Conservation (phyloP, 2,888 invertebrate species). For the Brenthis hecate region DNA sequence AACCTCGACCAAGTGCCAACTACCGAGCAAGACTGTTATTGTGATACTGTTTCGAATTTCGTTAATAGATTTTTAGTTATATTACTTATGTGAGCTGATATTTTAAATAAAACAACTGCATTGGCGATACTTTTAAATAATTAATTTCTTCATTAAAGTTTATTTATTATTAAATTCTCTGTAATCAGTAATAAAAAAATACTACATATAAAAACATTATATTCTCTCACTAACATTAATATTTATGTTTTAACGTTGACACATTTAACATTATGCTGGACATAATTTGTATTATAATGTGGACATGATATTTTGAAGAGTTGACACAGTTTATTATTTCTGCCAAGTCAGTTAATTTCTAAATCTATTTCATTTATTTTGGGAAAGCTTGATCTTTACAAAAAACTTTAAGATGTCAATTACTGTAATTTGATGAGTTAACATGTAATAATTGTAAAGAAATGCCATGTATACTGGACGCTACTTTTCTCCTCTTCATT, state of each 20-base stretch:
- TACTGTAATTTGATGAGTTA: no score
- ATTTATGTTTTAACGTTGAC: conserved; percentile 30
- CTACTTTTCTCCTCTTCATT: background rate
- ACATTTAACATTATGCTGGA: conserved; percentile 66
- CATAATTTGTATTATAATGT: conserved; percentile 45
- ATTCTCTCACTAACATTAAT: background rate
- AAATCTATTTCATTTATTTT: no score
- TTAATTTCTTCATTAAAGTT: no score
- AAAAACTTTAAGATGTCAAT: no score
- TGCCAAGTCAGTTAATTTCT: no score
- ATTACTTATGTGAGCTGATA: background rate
- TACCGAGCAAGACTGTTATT: conserved; percentile 62
- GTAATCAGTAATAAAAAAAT: background rate
- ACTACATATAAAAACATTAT: background rate
- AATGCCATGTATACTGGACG: no score
- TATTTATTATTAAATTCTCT: no score
- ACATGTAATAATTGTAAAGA: no score
- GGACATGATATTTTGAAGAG: background rate
- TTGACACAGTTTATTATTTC: background rate
- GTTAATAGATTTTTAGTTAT: conserved; percentile 39
- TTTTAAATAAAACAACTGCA: background rate
- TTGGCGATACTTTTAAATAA: background rate
- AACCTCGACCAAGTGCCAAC: conserved; percentile 64
- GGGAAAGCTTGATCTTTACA: no score
- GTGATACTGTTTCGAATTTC: conserved; percentile 55